A percentile compares a stretch with the other conserved stretches of the same genome.
phyloP scores from a whole-genome alignment of 2,797 vertebrate genomes.

The Alosa sapidissima region DNA sequence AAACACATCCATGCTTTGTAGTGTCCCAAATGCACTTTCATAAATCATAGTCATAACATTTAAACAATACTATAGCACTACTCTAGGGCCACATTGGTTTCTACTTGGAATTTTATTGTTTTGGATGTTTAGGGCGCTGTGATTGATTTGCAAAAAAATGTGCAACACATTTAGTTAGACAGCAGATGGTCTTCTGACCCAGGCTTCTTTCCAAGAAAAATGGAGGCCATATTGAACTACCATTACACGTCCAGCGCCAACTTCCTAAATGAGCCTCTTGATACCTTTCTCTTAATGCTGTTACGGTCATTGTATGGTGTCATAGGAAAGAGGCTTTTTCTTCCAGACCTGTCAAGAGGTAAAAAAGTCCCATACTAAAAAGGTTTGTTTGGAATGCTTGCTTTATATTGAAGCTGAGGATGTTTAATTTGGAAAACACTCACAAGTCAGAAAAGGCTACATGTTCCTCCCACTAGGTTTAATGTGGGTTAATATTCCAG shows the following conservation, averaged over 20 bases:
- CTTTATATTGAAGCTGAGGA: conserved; percentile 16
- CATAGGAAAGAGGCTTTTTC: conserved; percentile 27
- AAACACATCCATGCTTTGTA: neutral
- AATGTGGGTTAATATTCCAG: conserved; percentile 24
- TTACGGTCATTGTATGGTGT: conserved; percentile 28
- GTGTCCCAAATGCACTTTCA: conserved; percentile 14
- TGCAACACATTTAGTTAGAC: conserved; percentile 45
- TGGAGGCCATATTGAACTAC: conserved; percentile 29
- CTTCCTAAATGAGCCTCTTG: conserved; percentile 34
- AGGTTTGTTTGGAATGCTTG: conserved; percentile 44
- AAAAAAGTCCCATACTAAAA: conserved; percentile 42
- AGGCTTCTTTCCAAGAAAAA: conserved; percentile 30
- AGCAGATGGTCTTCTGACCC: conserved; percentile 40
- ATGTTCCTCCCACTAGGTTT: conserved; percentile 1
- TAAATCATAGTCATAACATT: conserved; percentile 21
- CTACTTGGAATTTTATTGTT: conserved; percentile 24
- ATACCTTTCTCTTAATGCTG: conserved; percentile 33
- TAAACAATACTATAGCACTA: neutral
- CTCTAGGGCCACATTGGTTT: conserved; percentile 27
- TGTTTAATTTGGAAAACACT: conserved; percentile 20
- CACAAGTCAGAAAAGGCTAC: neutral
- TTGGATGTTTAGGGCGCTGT: conserved; percentile 17
- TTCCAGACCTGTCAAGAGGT: conserved; percentile 38
- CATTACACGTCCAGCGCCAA: conserved; percentile 30
- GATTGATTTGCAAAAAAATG: conserved; percentile 28